phyloP scores from a whole-genome alignment of 1,140 invertebrate genomes.

The Artemia franciscana region DNA sequence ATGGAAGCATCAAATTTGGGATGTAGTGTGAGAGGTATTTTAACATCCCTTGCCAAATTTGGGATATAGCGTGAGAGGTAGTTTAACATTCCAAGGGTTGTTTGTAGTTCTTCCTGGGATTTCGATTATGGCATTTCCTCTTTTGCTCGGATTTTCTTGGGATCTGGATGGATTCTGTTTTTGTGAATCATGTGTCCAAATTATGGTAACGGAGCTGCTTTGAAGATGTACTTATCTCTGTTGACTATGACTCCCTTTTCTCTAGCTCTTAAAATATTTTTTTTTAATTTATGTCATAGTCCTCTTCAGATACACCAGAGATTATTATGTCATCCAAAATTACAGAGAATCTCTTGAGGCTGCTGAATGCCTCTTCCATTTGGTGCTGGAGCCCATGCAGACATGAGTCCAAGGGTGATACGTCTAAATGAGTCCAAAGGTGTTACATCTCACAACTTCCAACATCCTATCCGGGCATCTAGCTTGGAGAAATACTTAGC shows the following conservation, averaged over 20 bases:
- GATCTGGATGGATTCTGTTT: neutral
- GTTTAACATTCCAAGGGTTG: neutral
- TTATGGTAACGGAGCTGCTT: neutral
- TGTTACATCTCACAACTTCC: neutral
- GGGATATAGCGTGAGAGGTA: neutral
- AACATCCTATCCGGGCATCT: neutral
- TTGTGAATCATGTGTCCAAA: neutral
- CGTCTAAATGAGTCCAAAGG: neutral
- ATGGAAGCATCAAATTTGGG: too few species aligned
- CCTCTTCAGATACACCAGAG: too few species aligned
- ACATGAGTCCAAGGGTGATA: neutral
- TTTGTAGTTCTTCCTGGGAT: neutral
- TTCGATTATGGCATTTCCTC: neutral
- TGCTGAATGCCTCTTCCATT: neutral
- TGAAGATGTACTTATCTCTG: neutral
- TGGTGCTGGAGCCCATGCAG: neutral
- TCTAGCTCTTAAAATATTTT: neutral
- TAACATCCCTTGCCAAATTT: too few species aligned
- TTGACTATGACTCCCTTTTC: neutral
- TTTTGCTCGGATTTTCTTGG: neutral
- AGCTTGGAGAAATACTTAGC: neutral
- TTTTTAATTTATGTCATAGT: neutral
- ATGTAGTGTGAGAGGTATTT: too few species aligned
- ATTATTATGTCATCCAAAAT: neutral
- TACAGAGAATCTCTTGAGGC: neutral